Evolutionary conservation across 37 sponge, comb jelly and placozoan genomes (phyloP), one percentile per base, ranked within the genome.

Genomic region (Crambe crambe): DNA sequence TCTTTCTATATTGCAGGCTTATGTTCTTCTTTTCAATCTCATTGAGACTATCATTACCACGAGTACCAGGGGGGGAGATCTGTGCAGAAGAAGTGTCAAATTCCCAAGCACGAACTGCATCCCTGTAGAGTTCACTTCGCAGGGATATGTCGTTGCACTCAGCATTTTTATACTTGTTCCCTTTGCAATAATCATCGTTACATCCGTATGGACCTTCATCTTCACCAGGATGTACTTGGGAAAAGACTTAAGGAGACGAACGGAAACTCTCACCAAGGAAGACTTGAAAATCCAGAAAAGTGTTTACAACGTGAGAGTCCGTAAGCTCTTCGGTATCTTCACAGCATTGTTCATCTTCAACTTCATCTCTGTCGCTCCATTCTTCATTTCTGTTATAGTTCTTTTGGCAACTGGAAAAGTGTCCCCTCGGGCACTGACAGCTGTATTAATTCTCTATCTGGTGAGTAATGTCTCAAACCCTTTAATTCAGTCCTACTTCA

Each of bases 401-500:
- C 10, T 31, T 26, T 22, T 70, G 1, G 74, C 36, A 38, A 3
- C 62, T 12, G 74, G 40, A 26, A 82, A 80, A 30, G 25, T 80
- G 2, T 73, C 81, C 1, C 25, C 51, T 58, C 41, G 21, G 21
- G 27, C 71, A 21, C 71, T 40, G 8, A 25, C 72, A 4, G 30
- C 62, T 1, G 72, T 58, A 22, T 37, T 80, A 34, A 58, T 79
- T 21, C 25, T 58, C 3, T 80, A 59, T 40, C 63, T 70, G 1
- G 26, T 80, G 43, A 80, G 25, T 71, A 80, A 69, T 40, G 72
- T 80, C 25, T 36, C 72, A 30, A 80, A 70, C 58, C 63, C 81
- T 35, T 22, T 80, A 38, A 59, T 80, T 34, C 81, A 80, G 73
- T 41, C 81, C n/a, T 70, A 70, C 26, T 80, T 80, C 42, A 29